Evolutionary conservation across 2,113 vertebrate species (phyloP).

Genomic region (Noctilio leporinus): DNA sequence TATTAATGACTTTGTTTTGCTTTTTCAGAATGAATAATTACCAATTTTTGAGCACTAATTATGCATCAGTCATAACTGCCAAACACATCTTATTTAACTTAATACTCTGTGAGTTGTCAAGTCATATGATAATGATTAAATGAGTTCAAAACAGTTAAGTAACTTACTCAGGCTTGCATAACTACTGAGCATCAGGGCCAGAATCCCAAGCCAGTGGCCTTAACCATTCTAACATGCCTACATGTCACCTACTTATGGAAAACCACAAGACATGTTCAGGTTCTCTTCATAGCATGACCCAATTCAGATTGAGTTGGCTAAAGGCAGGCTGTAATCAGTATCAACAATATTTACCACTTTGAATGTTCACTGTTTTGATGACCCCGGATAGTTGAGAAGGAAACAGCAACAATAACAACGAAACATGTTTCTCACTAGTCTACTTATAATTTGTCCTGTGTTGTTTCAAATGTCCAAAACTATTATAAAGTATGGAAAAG

Average conservation of each 20-base stretch:
- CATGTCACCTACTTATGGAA: background rate
- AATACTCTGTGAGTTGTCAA: background rate
- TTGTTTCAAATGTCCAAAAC: background rate
- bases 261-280: background rate
- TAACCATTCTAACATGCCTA: background rate
- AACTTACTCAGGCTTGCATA: background rate
- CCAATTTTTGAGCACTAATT: background rate
- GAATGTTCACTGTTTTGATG: constrained; percentile 8
- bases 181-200: background rate
- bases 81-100: constrained; percentile 7
- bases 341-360: background rate
- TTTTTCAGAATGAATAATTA: background rate
- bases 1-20: constrained; percentile 44
- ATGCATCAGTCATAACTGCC: background rate
- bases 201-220: background rate
- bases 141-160: background rate
- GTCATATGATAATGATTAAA: constrained; percentile 28
- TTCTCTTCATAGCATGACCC: background rate
- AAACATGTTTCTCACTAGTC: background rate
- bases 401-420: background rate
- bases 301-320: background rate
- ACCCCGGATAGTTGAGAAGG: background rate
- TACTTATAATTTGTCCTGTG: background rate
- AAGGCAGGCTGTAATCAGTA: background rate
- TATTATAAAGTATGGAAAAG: background rate